Conservation (phyloP, 2,888 invertebrate genomes). For the Pharmacophagus antenor region DNA sequence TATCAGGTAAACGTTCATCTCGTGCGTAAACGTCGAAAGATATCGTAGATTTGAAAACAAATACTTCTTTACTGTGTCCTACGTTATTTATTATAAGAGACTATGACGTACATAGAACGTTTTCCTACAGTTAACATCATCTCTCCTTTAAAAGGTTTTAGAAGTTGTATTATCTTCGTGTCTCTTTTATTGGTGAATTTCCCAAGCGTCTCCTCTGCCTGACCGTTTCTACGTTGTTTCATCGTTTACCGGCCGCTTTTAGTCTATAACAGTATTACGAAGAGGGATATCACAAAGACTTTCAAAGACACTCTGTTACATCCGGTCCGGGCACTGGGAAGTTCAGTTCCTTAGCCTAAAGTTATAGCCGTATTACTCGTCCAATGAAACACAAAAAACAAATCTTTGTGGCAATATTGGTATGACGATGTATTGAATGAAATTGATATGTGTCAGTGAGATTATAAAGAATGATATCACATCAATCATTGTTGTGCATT, state of each 20-base stretch:
- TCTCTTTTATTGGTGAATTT: slow-evolving; percentile 17
- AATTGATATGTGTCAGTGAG: background rate
- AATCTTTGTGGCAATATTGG: background rate
- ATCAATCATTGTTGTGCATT: too few relatives aligned
- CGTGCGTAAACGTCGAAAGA: background rate
- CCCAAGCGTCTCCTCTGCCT: slow-evolving; percentile 17
- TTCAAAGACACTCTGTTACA: slow-evolving; percentile 39
- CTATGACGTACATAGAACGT: too few relatives aligned
- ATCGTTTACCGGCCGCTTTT: slow-evolving; percentile 38
- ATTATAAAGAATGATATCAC: background rate
- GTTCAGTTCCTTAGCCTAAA: slow-evolving; percentile 5
- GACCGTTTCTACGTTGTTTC: slow-evolving; percentile 30
- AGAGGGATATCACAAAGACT: slow-evolving; percentile 41
- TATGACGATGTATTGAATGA: background rate
- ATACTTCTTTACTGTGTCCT: background rate
- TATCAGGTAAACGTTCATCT: background rate
- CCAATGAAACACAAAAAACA: slow-evolving; percentile 5
- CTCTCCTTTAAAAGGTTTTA: background rate
- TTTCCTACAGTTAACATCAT: background rate
- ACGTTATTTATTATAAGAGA: too few relatives aligned
- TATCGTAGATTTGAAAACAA: background rate
- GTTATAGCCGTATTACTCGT: background rate
- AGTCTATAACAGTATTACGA: slow-evolving; percentile 46
- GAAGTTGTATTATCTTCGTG: background rate
- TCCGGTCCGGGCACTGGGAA: slow-evolving; percentile 25